These are phyloP conservation scores for Isaurus tuberculatus DNA, from an alignment of 92 coral and sea anemone genomes.

Conservation along the genomic window DNA sequence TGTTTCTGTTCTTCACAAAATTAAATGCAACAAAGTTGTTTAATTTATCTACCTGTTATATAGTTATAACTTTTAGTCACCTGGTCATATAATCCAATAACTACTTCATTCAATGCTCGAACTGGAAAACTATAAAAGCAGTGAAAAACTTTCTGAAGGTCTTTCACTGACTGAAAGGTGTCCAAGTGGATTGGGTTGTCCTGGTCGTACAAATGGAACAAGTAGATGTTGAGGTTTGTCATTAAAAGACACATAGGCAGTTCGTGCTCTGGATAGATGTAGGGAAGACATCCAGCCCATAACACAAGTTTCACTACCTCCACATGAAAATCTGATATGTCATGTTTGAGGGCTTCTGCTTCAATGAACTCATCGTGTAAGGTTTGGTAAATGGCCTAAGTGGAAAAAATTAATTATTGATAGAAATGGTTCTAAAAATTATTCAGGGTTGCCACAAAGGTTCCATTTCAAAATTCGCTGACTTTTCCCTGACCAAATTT, in stretches of 20 bases:
- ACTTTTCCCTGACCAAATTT: no score
- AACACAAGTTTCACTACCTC: conserved; percentile 77
- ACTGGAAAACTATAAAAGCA: conserved; percentile 87
- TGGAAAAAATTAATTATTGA: background rate
- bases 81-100: conserved; percentile 90
- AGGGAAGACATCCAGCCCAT: conserved; percentile 98
- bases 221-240: conserved; percentile 84
- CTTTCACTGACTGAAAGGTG: conserved; percentile 51
- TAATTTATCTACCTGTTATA: no score
- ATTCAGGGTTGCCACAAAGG: no score
- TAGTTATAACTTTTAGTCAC: conserved; percentile 1
- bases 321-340: conserved; percentile 64
- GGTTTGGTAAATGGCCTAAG: conserved; percentile 68
- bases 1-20: no score
- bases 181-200: conserved; percentile 43
- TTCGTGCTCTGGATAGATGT: conserved; percentile 91
- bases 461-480: no score
- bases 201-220: conserved; percentile 76
- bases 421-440: no score
- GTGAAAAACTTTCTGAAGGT: conserved; percentile 67
- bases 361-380: conserved; percentile 83
- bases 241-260: conserved; percentile 90
- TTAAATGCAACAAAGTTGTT: no score
- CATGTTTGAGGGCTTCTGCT: conserved; percentile 70
- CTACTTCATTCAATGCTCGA: conserved; percentile 75